Conservation (phyloP, 2,113 vertebrate genomes). For the Craseonycteris thonglongyai region DNA sequence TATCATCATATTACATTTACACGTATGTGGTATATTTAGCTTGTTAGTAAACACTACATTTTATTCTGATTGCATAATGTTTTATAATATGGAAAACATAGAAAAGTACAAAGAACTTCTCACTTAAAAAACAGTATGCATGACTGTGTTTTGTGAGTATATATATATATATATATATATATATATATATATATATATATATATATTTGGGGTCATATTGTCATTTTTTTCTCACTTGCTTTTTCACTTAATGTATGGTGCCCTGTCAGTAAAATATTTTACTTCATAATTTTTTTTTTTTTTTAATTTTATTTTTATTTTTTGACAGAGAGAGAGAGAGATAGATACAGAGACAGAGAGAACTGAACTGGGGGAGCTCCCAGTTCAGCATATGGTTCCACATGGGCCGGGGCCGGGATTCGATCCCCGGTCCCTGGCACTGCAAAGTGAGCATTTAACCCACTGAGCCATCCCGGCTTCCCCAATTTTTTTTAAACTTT, state of each 20-base stretch:
- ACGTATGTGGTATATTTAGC: background rate
- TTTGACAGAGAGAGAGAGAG: no score
- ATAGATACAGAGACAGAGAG: no score
- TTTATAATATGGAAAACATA: constrained; percentile 19
- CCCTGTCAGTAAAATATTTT: background rate
- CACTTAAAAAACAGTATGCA: background rate
- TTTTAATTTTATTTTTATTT: no score
- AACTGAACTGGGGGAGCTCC: no score
- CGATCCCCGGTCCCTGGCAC: no score
- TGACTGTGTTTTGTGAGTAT: background rate
- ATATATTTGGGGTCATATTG: background rate
- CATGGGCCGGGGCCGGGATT: no score
- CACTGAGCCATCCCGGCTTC: no score
- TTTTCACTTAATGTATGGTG: background rate
- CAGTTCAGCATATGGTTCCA: no score
- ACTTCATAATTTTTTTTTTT: background rate
- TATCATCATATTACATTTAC: background rate
- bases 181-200: background rate
- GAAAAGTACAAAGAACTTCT: background rate
- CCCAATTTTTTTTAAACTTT: no score
- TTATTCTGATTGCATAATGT: background rate
- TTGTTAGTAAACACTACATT: background rate
- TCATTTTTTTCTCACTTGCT: background rate
- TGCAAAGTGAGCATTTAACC: no score
- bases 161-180: background rate